phyloP scores from a whole-genome alignment of 2,113 vertebrate species.

The Pangasianodon gigas region DNA sequence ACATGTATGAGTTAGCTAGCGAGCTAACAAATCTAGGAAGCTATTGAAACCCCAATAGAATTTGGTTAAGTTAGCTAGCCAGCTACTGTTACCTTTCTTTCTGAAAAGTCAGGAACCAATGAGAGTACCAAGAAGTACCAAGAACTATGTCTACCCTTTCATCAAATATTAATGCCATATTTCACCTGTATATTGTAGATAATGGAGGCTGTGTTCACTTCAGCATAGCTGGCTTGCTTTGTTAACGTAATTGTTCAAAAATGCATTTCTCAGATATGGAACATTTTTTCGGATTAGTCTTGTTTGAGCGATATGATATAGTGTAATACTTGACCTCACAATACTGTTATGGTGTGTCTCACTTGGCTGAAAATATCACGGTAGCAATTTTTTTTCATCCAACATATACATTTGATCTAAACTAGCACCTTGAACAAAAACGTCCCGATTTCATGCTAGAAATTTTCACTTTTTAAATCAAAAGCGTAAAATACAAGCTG shows the following conservation, averaged over 20 bases:
- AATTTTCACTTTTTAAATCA: conserved; percentile 21
- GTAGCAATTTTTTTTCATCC: neutral
- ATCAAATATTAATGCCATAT: neutral
- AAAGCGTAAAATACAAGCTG: neutral
- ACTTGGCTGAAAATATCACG: neutral
- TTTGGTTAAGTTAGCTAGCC: neutral
- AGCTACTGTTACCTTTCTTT: neutral
- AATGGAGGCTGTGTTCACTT: neutral
- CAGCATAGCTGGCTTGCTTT: neutral
- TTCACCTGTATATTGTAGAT: neutral
- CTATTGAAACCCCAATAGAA: neutral
- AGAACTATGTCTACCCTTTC: neutral
- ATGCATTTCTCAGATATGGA: neutral
- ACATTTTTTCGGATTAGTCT: neutral
- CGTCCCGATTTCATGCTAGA: neutral
- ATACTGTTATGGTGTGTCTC: neutral
- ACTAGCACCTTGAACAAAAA: no score
- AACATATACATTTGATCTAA: neutral
- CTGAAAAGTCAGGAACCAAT: neutral
- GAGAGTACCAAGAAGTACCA: neutral
- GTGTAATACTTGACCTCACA: neutral
- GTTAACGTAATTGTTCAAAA: neutral
- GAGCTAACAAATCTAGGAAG: neutral
- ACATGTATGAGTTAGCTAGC: neutral
- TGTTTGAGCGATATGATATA: neutral